Conservation (phyloP, 2,797 vertebrate genomes). For the Trachops cirrhosus region DNA sequence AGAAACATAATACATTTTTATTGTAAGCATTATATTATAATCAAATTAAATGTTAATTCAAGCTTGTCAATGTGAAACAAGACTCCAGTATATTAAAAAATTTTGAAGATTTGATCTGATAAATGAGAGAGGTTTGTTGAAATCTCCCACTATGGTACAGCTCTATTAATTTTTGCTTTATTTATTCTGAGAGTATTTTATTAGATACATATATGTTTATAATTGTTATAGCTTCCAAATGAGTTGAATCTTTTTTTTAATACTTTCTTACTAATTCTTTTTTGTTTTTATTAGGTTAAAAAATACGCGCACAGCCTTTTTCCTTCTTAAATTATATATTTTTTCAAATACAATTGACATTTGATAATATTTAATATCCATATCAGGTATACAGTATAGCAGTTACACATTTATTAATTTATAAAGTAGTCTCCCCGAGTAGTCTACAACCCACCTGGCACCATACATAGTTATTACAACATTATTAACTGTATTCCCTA, state of each 20-base stretch:
- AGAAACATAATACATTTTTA: not conserved
- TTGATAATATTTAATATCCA: not conserved
- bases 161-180: not conserved
- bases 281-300: not conserved
- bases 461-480: not conserved
- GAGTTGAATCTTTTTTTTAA: not conserved
- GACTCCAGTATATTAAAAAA: not conserved
- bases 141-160: not conserved
- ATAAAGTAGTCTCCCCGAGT: not conserved
- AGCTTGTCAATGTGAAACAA: not conserved
- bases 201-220: not conserved
- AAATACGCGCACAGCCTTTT: not conserved
- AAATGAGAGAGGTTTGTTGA: not conserved
- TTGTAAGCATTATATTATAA: not conserved
- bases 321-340: not conserved
- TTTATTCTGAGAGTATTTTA: not conserved
- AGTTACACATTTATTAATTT: not conserved
- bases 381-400: not conserved
- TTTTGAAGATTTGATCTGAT: not conserved
- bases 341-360: not conserved
- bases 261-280: not conserved
- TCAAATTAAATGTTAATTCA: not conserved
- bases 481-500: not conserved
- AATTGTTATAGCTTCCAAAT: not conserved
- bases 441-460: not conserved